Conservation (phyloP, 2,888 invertebrate species). For the Lochmaea capreae region DNA sequence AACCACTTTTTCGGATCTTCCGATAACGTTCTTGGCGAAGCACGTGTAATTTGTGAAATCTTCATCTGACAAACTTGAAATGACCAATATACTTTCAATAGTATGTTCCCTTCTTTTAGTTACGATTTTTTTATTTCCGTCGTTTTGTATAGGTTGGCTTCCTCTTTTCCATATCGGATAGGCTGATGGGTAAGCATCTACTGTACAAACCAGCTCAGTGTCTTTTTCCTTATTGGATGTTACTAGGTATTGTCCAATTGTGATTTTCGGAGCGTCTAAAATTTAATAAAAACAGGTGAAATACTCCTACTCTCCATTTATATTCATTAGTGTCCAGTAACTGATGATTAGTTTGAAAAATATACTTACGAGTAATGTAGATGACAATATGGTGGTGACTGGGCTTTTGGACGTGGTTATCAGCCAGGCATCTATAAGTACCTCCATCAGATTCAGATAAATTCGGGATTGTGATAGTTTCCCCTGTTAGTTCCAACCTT, state of each 20-base stretch:
- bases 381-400: constrained; percentile 59
- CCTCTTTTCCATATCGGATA: constrained; percentile 61
- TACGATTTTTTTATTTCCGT: constrained; percentile 24
- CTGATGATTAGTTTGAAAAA: neutral
- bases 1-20: constrained; percentile 57
- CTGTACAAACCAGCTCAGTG: constrained; percentile 64
- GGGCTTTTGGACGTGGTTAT: constrained; percentile 62
- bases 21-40: constrained; percentile 62
- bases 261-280: constrained; percentile 65
- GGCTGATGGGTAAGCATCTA: constrained; percentile 64
- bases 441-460: constrained; percentile 62
- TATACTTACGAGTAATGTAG: constrained; percentile 60
- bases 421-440: constrained; percentile 66
- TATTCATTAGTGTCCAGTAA: too few species aligned
- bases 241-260: constrained; percentile 63
- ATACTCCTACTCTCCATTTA: neutral
- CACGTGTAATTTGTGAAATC: constrained; percentile 67
- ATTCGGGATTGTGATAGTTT: constrained; percentile 60
- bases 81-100: constrained; percentile 57
- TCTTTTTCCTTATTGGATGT: constrained; percentile 63
- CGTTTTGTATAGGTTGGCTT: constrained; percentile 52
- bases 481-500: constrained; percentile 55
- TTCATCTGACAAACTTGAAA: constrained; percentile 56
- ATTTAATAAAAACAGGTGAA: constrained; percentile 30
- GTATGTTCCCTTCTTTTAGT: constrained; percentile 50